These are phyloP conservation scores for Sphenopsis melanotis DNA, from an alignment of 2,797 vertebrate species.

Conservation along the genomic window DNA sequence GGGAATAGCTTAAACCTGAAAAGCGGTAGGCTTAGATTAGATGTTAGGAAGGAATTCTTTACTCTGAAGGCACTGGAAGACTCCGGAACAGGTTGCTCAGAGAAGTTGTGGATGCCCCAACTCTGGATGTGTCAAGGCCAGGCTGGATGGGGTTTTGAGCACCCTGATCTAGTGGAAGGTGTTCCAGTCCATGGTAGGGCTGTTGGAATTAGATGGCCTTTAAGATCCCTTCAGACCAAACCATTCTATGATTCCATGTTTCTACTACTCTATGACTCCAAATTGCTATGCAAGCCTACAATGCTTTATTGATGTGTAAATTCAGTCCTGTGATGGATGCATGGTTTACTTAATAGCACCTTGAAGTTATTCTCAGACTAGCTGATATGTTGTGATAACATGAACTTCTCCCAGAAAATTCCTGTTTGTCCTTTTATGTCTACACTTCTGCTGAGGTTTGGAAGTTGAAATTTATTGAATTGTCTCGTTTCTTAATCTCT, in stretches of 20 bases:
- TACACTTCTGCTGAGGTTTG: background rate
- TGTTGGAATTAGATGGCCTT: background rate
- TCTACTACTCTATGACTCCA: background rate
- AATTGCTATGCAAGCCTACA: background rate
- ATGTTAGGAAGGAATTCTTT: background rate
- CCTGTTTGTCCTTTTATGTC: background rate
- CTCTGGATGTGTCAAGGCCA: background rate
- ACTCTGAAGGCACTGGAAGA: background rate
- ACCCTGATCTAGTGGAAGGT: background rate
- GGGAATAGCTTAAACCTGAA: background rate
- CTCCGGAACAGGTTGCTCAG: background rate
- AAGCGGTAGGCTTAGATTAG: accelerated
- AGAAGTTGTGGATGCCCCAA: background rate
- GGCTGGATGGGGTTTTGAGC: background rate
- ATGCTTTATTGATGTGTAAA: background rate
- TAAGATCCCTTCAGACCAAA: background rate
- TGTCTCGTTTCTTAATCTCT: background rate
- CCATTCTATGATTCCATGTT: background rate
- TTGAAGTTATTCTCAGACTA: background rate
- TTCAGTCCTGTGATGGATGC: background rate
- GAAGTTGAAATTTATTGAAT: background rate
- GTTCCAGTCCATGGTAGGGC: too few relatives aligned
- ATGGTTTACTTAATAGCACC: background rate
- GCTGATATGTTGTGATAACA: background rate
- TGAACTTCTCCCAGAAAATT: background rate